Conservation (phyloP, 2,113 vertebrate genomes). For the Addax nasomaculatus region DNA sequence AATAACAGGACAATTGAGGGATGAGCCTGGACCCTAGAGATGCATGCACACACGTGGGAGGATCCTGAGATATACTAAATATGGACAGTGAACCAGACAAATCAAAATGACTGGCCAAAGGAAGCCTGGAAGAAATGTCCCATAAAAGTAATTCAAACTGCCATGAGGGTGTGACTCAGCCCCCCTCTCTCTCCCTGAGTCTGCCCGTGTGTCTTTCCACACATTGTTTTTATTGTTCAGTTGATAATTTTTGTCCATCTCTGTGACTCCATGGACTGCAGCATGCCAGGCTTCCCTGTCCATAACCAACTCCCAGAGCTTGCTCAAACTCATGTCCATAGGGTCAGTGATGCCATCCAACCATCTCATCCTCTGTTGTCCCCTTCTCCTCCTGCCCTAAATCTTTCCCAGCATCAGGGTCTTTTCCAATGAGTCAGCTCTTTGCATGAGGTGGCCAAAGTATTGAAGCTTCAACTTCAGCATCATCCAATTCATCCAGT, state of each 20-base stretch:
- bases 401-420: background rate
- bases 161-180: background rate
- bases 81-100: background rate
- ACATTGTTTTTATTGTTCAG: background rate
- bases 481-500: background rate
- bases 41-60: background rate
- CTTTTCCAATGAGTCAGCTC: background rate
- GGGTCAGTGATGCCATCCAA: background rate
- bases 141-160: background rate
- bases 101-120: background rate
- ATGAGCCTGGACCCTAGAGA: background rate
- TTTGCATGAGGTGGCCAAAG: background rate
- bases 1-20: background rate
- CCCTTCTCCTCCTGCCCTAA: background rate
- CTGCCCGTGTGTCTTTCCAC: background rate
- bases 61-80: background rate
- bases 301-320: background rate
- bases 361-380: background rate
- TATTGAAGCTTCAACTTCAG: background rate
- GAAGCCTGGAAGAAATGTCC: background rate
- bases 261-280: background rate
- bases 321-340: background rate
- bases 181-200: background rate
- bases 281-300: background rate
- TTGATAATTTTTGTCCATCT: background rate